Base-by-base conservation (phyloP, 2,888 invertebrate genomes). In the Heteropelma amictum region DNA sequence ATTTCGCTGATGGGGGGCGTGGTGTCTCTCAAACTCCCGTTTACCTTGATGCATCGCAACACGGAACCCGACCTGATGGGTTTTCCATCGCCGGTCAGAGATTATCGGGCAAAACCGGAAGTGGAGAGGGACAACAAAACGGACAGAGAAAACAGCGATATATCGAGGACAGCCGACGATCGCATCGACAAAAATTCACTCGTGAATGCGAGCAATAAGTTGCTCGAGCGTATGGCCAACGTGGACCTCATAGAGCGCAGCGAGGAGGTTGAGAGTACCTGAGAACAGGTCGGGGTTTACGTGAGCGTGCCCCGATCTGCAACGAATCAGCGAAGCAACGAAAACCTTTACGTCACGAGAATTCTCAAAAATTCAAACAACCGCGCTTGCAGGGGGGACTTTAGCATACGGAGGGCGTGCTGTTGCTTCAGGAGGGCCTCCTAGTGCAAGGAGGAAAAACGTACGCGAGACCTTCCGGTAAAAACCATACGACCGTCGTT, bases 1-100 rank as follows among this genome's bases (percentile, higher is more conserved):
- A 91, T 96, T 21, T 95, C 95, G 72, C 93, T 95, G 2, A 95
- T 96, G 92, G 95, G 95, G 0, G 95, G 95, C 1, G 94, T 95
- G 72, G 89, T 96, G 5, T 94, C 95, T 0, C 89, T 96, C 1
- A 96, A 96, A 87, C 88, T 96, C 56, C 96, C 96, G 0, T 96
- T 96, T 86, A 93, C 93, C 0, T 89, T 96, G 17, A 95, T 95
- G 88, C 95, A 96, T 87, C 93, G 93, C 4, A 92, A 93, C 78
- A 91, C 91, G 64, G 93, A 94, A 76, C 91, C 92, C 79, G 93
- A 93, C 30, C 90, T 91, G 0, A 78, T 80, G 8, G 91, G 91
- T 63, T 91, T 91, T 42, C 90, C 92, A 1, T 85, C 86, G 2
- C 80, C 85, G 0, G 69, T 81, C 0, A 77, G 76, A 72, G 81